Percentiles rank a stretch among this genome's conserved stretches.
These are phyloP conservation scores for Cephus nigrinus DNA, from an alignment of 2,888 invertebrate species.

Conservation along the genomic window DNA sequence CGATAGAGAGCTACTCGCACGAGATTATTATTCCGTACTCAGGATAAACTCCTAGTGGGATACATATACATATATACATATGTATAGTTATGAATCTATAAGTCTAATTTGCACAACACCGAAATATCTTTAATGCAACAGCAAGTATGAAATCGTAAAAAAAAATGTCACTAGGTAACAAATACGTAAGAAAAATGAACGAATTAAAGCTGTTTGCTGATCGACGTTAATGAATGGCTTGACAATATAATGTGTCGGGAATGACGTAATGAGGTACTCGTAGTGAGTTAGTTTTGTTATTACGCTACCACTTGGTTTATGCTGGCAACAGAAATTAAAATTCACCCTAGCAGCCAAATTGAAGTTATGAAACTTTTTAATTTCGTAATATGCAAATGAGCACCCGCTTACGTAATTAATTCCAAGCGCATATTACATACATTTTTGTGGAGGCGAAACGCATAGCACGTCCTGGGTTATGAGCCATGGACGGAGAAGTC, in stretches of 20 bases:
- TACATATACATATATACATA: no score
- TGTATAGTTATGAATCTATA: neutral
- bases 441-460: constrained; percentile 23
- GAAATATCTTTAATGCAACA: neutral
- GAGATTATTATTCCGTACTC: neutral
- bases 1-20: constrained; percentile 8
- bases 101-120: neutral
- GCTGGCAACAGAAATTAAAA: constrained; percentile 41
- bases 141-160: neutral
- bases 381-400: constrained; percentile 55
- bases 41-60: neutral
- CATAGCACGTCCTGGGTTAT: neutral
- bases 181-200: neutral
- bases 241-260: neutral
- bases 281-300: neutral
- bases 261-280: neutral
- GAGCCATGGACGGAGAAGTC: neutral
- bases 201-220: neutral
- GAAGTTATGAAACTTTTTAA: constrained; percentile 48
- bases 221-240: neutral
- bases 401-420: constrained; percentile 48
- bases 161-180: neutral
- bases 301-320: neutral
- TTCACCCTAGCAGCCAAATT: constrained; percentile 45
- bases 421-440: constrained; percentile 42